These are phyloP conservation scores for Corythornis vintsioides DNA, from an alignment of 2,113 vertebrate species.

Conservation along the genomic window DNA sequence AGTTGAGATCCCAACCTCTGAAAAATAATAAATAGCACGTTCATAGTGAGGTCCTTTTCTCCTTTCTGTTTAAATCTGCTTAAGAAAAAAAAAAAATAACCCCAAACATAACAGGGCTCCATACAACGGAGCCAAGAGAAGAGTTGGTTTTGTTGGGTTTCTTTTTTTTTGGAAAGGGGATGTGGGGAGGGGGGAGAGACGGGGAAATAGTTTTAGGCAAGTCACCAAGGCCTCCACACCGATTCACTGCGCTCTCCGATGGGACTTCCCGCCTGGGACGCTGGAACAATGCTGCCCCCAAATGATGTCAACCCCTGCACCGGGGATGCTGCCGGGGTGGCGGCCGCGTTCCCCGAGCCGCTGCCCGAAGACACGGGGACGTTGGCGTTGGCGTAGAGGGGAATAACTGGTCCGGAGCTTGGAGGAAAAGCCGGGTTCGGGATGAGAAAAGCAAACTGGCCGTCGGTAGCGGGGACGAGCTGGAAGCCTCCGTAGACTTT, in stretches of 20 bases:
- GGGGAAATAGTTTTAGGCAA: slow-evolving; percentile 32
- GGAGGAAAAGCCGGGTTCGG: slow-evolving; percentile 81
- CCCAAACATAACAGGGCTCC: slow-evolving; percentile 69
- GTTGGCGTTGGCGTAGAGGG: slow-evolving; percentile 79
- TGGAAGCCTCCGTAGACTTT: slow-evolving; percentile 86
- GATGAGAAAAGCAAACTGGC: slow-evolving; percentile 89
- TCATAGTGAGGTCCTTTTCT: slow-evolving; percentile 33
- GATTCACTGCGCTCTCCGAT: slow-evolving; percentile 82
- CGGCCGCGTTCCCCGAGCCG: slow-evolving; percentile 58
- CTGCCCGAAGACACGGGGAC: slow-evolving; percentile 74
- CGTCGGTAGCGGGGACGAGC: slow-evolving; percentile 82
- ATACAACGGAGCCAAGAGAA: slow-evolving; percentile 86
- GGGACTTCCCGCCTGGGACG: slow-evolving; percentile 80
- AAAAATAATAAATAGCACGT: slow-evolving; percentile 77
- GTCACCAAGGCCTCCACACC: slow-evolving; percentile 92
- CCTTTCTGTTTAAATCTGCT: slow-evolving; percentile 52
- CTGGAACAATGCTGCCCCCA: slow-evolving; percentile 67
- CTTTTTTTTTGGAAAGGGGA: background rate
- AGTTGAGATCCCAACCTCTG: slow-evolving; percentile 83
- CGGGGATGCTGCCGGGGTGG: slow-evolving; percentile 73
- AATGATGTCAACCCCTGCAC: slow-evolving; percentile 90
- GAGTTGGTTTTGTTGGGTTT: background rate
- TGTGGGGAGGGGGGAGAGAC: background rate
- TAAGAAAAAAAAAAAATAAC: background rate
- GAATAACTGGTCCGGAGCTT: slow-evolving; percentile 75